Conservation (phyloP, 2,797 vertebrate genomes). For the Poeciliopsis infans region DNA sequence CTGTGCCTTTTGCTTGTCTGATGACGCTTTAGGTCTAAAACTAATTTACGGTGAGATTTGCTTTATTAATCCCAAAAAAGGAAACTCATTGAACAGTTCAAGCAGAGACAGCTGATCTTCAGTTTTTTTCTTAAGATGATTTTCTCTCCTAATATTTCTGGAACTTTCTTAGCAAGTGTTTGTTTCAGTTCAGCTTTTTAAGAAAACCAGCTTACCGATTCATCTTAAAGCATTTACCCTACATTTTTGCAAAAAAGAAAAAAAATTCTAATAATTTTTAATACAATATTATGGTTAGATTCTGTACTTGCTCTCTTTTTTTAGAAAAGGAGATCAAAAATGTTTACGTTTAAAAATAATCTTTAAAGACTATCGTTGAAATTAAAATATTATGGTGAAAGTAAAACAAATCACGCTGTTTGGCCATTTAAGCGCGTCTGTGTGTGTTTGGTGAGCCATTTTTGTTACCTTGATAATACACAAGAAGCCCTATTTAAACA, state of each 20-base stretch:
- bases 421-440: conserved; percentile 9
- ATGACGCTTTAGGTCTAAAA: neutral
- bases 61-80: neutral
- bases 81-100: neutral
- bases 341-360: neutral
- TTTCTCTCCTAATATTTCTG: neutral
- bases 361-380: neutral
- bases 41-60: neutral
- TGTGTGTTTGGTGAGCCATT: conserved; percentile 21
- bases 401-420: conserved; percentile 39
- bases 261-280: neutral
- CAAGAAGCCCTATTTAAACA: conserved; percentile 72
- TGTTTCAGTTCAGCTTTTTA: neutral
- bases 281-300: neutral
- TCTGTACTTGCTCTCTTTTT: neutral
- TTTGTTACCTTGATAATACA: conserved; percentile 34
- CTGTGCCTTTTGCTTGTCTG: neutral
- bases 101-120: neutral
- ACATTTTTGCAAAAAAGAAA: too few species aligned
- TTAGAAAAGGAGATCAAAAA: neutral
- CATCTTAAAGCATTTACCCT: neutral
- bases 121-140: neutral
- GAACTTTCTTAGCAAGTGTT: neutral
- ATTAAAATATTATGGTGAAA: conserved; percentile 24
- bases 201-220: neutral